These are phyloP conservation scores for Mycalesis mineus DNA, from an alignment of 2,888 invertebrate species.

Conservation along the genomic window DNA sequence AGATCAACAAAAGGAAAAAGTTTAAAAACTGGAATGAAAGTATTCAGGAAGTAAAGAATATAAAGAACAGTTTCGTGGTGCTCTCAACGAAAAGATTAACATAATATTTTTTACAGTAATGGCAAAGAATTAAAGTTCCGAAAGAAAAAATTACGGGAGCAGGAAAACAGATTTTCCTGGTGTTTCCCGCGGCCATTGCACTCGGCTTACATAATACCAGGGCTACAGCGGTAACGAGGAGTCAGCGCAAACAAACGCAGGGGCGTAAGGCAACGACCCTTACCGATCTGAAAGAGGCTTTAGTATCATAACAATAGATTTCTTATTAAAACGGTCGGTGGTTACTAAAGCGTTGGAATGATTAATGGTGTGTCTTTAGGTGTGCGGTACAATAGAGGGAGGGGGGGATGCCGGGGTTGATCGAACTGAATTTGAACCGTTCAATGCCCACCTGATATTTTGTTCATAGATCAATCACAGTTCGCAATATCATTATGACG, in stretches of 20 bases:
- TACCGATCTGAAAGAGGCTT: conserved; percentile 45
- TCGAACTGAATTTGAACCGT: conserved; percentile 71
- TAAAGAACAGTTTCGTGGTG: neutral
- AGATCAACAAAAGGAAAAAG: neutral
- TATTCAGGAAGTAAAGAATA: neutral
- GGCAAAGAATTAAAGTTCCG: conserved; percentile 43
- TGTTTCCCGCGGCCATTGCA: conserved; percentile 72
- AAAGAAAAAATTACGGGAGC: conserved; percentile 43
- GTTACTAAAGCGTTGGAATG: conserved; percentile 53
- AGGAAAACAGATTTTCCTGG: conserved; percentile 53
- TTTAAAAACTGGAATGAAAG: neutral
- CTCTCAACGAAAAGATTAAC: conserved; percentile 34
- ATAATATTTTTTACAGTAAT: conserved; percentile 34
- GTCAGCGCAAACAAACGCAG: conserved; percentile 35
- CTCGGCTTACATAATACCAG: conserved; percentile 73
- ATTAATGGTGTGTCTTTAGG: conserved; percentile 65
- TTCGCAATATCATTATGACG: conserved; percentile 7
- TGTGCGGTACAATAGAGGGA: conserved; percentile 39
- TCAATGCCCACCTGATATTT: conserved; percentile 56
- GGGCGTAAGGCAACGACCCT: conserved; percentile 40
- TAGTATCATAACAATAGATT: conserved; percentile 45
- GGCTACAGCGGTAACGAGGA: conserved; percentile 67
- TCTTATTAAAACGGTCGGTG: conserved; percentile 42
- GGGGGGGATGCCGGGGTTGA: conserved; percentile 52
- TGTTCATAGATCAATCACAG: conserved; percentile 39